Evolutionary conservation across 2,797 vertebrate genomes (phyloP).

Genomic region (Clarias laeviceps): DNA sequence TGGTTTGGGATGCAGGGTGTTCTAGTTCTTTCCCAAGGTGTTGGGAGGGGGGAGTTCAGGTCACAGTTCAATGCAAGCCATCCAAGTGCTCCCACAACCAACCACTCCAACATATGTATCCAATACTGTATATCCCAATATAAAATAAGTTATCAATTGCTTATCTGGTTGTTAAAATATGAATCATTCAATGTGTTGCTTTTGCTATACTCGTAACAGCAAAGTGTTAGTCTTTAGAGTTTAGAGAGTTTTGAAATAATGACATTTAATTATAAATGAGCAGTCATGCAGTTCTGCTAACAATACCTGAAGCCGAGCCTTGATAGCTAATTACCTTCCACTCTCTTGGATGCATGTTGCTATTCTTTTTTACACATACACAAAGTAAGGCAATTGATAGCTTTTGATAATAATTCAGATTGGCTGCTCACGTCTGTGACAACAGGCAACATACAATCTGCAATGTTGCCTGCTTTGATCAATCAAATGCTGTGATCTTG

Average conservation of each 20-base stretch:
- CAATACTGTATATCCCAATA: too few species aligned
- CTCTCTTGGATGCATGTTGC: slow-evolving; percentile 51
- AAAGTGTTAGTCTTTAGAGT: slow-evolving; percentile 49
- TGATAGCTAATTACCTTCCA: slow-evolving; percentile 76
- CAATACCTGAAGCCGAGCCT: slow-evolving; percentile 72
- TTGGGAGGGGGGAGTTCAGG: background rate
- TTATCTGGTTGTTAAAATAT: background rate
- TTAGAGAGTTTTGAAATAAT: slow-evolving; percentile 65
- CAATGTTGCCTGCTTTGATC: slow-evolving; percentile 44
- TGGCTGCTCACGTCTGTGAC: slow-evolving; percentile 25
- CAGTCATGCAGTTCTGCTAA: slow-evolving; percentile 72
- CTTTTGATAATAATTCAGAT: slow-evolving; percentile 37
- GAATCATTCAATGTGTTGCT: background rate
- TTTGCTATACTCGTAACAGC: slow-evolving; percentile 20
- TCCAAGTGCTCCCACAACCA: too few species aligned
- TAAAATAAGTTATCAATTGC: background rate
- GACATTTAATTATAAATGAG: slow-evolving; percentile 75
- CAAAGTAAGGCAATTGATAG: slow-evolving; percentile 29
- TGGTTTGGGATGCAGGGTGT: background rate
- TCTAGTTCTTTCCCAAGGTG: background rate
- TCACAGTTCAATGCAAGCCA: too few species aligned
- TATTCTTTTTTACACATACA: slow-evolving; percentile 36
- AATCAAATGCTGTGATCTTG: slow-evolving; percentile 35
- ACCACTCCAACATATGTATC: too few species aligned
- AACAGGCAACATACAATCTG: slow-evolving; percentile 21